phyloP scores from a whole-genome alignment of 2,113 vertebrate species.

The Scartelaos histophorus region DNA sequence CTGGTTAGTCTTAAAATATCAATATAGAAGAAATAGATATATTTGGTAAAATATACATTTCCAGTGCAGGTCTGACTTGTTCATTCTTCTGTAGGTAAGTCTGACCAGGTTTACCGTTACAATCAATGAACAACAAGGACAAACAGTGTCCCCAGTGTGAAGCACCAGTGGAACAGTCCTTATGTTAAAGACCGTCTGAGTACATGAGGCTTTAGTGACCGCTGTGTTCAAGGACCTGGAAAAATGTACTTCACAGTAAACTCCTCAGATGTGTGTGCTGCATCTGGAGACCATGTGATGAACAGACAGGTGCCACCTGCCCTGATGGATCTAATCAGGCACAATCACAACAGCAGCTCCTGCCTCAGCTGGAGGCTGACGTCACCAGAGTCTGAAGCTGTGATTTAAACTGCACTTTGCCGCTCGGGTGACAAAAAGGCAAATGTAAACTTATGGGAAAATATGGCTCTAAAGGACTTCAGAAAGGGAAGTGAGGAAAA shows the following conservation, averaged over 20 bases:
- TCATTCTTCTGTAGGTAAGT: too few species aligned
- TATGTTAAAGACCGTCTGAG: not conserved
- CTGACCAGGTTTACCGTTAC: not conserved
- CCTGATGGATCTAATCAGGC: not conserved
- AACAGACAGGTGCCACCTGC: not conserved
- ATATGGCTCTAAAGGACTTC: too few species aligned
- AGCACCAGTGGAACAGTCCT: not conserved
- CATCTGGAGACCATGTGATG: not conserved
- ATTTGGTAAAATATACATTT: not conserved
- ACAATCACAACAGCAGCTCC: too few species aligned
- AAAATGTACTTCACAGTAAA: not conserved
- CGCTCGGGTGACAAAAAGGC: too few species aligned
- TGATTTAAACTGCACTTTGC: too few species aligned
- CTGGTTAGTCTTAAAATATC: too few species aligned
- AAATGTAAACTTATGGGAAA: too few species aligned
- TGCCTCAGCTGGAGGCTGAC: not conserved
- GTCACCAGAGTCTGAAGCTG: not conserved
- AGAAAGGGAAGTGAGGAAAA: too few species aligned
- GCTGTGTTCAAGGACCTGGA: not conserved
- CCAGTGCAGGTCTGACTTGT: not conserved
- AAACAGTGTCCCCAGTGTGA: not conserved
- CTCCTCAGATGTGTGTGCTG: not conserved
- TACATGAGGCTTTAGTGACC: too few species aligned
- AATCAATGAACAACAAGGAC: not conserved
- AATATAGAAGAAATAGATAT: not conserved